phyloP scores from a whole-genome alignment of 2,797 vertebrate genomes.

The Scomberomorus guttatus region DNA sequence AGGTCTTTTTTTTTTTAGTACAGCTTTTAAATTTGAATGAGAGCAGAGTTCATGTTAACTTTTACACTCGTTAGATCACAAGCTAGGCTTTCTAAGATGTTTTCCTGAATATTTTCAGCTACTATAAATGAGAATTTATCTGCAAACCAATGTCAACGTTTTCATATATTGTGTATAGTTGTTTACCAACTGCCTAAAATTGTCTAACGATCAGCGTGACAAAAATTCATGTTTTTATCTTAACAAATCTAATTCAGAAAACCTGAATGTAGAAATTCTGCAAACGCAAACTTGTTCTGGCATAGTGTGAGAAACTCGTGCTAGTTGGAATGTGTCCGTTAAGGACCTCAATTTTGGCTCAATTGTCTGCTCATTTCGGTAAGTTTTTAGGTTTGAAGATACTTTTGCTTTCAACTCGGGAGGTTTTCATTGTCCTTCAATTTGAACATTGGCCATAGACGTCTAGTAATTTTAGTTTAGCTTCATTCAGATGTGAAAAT shows the following conservation, averaged over 20 bases:
- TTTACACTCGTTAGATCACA: no score
- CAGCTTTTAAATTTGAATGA: constrained; percentile 4
- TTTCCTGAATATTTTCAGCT: constrained; percentile 25
- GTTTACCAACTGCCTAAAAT: constrained; percentile 86
- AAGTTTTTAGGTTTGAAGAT: constrained; percentile 30
- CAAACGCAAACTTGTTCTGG: constrained; percentile 45
- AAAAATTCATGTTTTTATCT: constrained; percentile 40
- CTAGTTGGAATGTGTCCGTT: constrained; percentile 31
- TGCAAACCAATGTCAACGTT: constrained; percentile 56
- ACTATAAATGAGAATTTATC: constrained; percentile 23
- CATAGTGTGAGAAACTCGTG: constrained; percentile 34
- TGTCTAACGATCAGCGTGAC: constrained; percentile 77
- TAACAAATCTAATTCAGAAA: constrained; percentile 33
- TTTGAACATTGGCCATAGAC: constrained; percentile 32
- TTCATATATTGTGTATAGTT: constrained; percentile 72
- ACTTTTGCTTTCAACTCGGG: constrained; percentile 20
- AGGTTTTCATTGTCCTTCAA: constrained; percentile 26
- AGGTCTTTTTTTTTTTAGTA: constrained; percentile 7
- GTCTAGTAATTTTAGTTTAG: constrained; percentile 10
- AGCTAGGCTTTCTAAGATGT: constrained; percentile 16
- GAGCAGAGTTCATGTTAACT: background rate
- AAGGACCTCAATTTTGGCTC: constrained; percentile 37
- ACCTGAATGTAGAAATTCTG: constrained; percentile 45
- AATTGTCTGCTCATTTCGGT: constrained; percentile 32
- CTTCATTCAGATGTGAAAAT: constrained; percentile 27